phyloP scores from a whole-genome alignment of 2,113 vertebrate genomes.

The Thunnus thynnus region DNA sequence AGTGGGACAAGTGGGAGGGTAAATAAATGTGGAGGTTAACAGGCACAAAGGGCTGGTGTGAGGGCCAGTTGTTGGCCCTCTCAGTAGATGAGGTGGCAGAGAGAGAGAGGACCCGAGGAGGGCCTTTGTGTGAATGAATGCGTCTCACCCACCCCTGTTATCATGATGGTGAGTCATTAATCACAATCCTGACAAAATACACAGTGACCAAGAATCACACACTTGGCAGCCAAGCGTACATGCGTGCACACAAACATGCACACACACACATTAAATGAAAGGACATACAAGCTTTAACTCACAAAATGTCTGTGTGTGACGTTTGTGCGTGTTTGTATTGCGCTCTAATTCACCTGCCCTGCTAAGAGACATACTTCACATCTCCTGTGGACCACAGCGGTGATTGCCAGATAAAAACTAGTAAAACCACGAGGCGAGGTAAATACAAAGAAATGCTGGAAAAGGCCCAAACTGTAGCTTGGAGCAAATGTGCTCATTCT shows the following conservation, averaged over 20 bases:
- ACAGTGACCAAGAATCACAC: conserved; percentile 67
- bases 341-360: conserved; percentile 54
- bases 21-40: conserved; percentile 62
- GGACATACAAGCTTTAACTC: conserved; percentile 15
- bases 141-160: conserved; percentile 74
- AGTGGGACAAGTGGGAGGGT: conserved; percentile 40
- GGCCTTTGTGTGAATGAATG: conserved; percentile 76
- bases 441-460: conserved; percentile 52
- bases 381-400: conserved; percentile 24
- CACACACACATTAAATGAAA: conserved; percentile 23
- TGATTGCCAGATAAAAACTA: conserved; percentile 44
- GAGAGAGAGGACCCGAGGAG: conserved; percentile 58
- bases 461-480: conserved; percentile 34
- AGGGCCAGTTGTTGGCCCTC: conserved; percentile 64
- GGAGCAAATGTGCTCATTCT: conserved; percentile 8
- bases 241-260: neutral
- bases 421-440: conserved; percentile 18
- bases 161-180: conserved; percentile 79
- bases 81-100: conserved; percentile 62
- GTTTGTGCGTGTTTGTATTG: conserved; percentile 14
- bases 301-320: conserved; percentile 8
- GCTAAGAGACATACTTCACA: conserved; percentile 31
- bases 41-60: conserved; percentile 54
- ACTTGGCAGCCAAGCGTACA: conserved; percentile 53
- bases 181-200: conserved; percentile 77